Conservation (phyloP, 2,113 vertebrate species). For the Porphyrio hochstetteri region DNA sequence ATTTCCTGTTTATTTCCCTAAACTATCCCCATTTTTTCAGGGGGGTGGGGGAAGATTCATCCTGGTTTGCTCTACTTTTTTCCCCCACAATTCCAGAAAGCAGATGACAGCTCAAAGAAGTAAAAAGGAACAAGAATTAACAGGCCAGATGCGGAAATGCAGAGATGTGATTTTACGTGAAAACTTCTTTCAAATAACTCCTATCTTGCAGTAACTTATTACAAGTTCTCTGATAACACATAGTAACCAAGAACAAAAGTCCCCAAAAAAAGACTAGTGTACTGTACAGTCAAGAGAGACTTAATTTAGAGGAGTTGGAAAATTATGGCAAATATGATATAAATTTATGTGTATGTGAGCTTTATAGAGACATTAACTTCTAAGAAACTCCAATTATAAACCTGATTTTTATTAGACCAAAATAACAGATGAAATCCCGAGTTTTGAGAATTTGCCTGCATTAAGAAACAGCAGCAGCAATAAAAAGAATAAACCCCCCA, state of each 20-base stretch:
- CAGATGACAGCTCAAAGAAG: background rate
- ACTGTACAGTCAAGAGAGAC: background rate
- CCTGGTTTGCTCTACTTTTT: background rate
- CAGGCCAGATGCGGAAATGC: background rate
- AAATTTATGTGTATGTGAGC: background rate
- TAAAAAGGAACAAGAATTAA: background rate
- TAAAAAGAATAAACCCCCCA: background rate
- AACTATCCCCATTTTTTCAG: background rate
- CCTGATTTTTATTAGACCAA: background rate
- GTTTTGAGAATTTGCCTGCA: background rate
- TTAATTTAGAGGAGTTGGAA: background rate
- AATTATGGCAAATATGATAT: background rate
- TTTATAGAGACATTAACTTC: background rate
- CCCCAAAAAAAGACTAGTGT: background rate
- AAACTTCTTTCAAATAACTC: background rate
- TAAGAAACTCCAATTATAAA: background rate
- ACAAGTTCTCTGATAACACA: background rate
- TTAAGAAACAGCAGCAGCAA: background rate
- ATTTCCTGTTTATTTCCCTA: conserved; percentile 53
- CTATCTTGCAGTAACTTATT: background rate
- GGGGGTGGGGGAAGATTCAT: background rate
- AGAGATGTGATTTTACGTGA: background rate
- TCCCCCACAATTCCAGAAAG: background rate
- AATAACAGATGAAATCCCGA: background rate
- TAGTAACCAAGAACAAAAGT: background rate